Conservation (phyloP, 2,888 invertebrate genomes). For the Meteorus cinctellus region DNA sequence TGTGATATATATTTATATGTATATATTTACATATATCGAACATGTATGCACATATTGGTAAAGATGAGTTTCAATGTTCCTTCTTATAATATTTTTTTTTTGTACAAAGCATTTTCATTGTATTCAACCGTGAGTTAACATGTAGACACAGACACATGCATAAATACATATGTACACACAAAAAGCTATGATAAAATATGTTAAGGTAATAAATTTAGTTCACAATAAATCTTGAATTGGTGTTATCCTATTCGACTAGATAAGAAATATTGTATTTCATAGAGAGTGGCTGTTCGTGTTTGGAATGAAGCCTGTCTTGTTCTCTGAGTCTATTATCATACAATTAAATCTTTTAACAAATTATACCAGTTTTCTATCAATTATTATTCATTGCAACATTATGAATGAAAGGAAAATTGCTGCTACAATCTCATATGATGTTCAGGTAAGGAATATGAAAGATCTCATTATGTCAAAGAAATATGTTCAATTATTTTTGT, state of each 20-base stretch:
- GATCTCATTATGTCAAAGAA: neutral
- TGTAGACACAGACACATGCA: slow-evolving; percentile 16
- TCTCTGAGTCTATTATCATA: slow-evolving; percentile 28
- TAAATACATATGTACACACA: slow-evolving; percentile 25
- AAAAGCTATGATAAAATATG: slow-evolving; percentile 17
- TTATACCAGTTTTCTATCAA: neutral
- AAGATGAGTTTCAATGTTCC: slow-evolving; percentile 20
- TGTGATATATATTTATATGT: slow-evolving; percentile 48
- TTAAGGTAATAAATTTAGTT: slow-evolving; percentile 31
- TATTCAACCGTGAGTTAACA: slow-evolving; percentile 23
- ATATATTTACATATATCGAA: slow-evolving; percentile 45
- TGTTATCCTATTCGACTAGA: slow-evolving; percentile 21
- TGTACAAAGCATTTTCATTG: slow-evolving; percentile 61
- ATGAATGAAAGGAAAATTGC: neutral
- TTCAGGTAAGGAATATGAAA: slow-evolving; percentile 2
- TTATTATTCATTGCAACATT: slow-evolving; percentile 3
- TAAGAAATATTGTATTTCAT: slow-evolving; percentile 33
- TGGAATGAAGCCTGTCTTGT: slow-evolving; percentile 30
- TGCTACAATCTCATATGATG: neutral
- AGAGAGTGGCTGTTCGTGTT: slow-evolving; percentile 23
- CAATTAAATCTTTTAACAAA: slow-evolving; percentile 36
- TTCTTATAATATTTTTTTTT: slow-evolving; percentile 46
- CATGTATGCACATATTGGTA: neutral
- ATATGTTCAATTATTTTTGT: neutral
- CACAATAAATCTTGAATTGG: slow-evolving; percentile 17